These are phyloP conservation scores for Antedon bifida DNA, from an alignment of 35 echinoderm and acorn worm genomes.

Conservation along the genomic window DNA sequence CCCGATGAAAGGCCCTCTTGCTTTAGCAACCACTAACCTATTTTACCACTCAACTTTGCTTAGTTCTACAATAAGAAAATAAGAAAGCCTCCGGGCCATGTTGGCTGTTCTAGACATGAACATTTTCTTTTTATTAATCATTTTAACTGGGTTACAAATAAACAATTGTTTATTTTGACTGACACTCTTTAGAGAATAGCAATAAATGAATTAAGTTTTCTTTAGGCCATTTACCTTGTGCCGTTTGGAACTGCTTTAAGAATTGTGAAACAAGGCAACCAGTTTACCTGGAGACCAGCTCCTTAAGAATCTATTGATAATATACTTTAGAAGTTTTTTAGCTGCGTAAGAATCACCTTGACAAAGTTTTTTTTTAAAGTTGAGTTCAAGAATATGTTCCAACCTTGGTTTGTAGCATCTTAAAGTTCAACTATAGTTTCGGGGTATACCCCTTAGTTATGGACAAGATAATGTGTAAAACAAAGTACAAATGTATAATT, in stretches of 20 bases:
- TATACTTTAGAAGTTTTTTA: background rate
- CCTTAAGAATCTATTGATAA: background rate
- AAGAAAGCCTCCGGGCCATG: background rate
- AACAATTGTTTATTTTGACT: background rate
- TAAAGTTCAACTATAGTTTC: background rate
- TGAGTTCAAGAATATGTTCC: background rate
- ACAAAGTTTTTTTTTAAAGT: background rate
- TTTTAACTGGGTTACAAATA: background rate
- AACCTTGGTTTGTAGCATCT: background rate
- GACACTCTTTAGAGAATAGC: background rate
- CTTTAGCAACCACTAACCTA: background rate
- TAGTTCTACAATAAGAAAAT: background rate
- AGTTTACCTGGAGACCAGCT: background rate
- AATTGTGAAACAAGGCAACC: background rate
- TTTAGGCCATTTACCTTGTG: background rate
- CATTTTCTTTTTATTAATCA: background rate
- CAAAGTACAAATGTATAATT: too few species aligned
- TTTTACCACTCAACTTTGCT: background rate
- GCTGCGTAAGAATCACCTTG: background rate
- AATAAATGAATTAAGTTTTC: background rate
- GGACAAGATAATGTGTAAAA: background rate
- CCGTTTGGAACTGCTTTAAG: background rate
- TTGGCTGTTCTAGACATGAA: background rate
- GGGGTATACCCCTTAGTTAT: background rate
- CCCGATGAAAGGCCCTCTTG: background rate